phyloP scores from a whole-genome alignment of 2,888 invertebrate species.

The Noctua janthe region DNA sequence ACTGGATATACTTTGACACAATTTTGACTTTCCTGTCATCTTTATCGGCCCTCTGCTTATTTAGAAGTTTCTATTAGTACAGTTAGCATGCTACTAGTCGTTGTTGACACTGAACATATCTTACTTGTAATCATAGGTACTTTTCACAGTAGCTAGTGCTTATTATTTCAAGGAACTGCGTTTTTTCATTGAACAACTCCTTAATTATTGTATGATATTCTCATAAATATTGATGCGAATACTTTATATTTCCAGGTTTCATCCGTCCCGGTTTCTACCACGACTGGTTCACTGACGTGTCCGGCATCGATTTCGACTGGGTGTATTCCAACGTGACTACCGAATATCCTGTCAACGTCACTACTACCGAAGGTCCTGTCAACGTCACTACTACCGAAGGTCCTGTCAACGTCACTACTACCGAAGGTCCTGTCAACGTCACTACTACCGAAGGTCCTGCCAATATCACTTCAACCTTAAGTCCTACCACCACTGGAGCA shows the following conservation, averaged over 20 bases:
- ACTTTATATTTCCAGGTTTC: conserved; percentile 65
- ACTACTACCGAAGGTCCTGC: background rate
- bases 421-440: background rate
- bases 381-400: background rate
- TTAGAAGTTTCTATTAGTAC: background rate
- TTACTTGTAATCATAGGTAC: background rate
- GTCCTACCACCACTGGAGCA: background rate
- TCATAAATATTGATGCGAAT: background rate
- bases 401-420: conserved; percentile 1
- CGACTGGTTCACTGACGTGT: conserved; percentile 69
- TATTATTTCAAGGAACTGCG: background rate
- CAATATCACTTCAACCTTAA: background rate
- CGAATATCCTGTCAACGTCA: conserved; percentile 4
- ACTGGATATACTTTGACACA: background rate
- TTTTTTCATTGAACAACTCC: background rate
- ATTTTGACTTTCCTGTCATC: background rate
- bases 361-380: background rate
- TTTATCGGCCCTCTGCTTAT: background rate
- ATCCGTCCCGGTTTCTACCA: conserved; percentile 74
- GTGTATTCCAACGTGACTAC: background rate
- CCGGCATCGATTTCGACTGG: conserved; percentile 72
- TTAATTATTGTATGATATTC: background rate
- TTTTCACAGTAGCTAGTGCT: background rate
- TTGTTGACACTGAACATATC: background rate
- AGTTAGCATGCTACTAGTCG: background rate